These are phyloP conservation scores for Brienomyrus longianalis DNA, from an alignment of 2,113 vertebrate genomes.

Conservation along the genomic window DNA sequence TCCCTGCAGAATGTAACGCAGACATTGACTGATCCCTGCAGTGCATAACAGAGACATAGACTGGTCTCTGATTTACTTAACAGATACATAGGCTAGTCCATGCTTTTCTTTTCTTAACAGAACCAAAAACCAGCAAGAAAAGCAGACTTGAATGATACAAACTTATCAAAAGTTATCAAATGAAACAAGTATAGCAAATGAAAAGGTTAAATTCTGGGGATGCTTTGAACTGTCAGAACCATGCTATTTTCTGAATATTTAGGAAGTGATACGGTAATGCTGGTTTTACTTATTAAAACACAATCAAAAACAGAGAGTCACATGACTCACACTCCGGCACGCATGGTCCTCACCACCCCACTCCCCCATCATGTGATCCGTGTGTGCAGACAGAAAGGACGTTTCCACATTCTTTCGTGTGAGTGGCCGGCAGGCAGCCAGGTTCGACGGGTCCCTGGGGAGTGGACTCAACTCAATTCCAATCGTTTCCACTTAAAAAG, in stretches of 20 bases:
- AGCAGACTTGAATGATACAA: neutral
- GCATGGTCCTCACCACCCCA: neutral
- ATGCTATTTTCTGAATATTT: neutral
- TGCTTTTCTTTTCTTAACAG: neutral
- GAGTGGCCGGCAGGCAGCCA: constrained; percentile 15
- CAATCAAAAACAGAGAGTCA: neutral
- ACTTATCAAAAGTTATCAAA: neutral
- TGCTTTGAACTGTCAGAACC: neutral
- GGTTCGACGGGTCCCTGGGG: constrained; percentile 31
- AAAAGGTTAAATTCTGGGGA: neutral
- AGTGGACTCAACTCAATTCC: constrained; percentile 37
- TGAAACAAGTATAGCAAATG: neutral
- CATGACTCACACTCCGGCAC: neutral
- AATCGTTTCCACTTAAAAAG: constrained; percentile 31
- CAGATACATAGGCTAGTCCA: neutral
- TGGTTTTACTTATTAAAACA: neutral
- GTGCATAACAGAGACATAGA: neutral
- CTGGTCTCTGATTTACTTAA: neutral
- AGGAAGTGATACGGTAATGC: neutral
- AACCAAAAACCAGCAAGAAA: neutral
- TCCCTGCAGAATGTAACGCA: neutral
- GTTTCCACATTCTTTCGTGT: neutral
- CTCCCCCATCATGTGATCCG: neutral
- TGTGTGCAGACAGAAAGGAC: constrained; percentile 13
- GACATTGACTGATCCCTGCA: neutral